phyloP scores from a whole-genome alignment of 2,888 invertebrate species.

The Timema podura region DNA sequence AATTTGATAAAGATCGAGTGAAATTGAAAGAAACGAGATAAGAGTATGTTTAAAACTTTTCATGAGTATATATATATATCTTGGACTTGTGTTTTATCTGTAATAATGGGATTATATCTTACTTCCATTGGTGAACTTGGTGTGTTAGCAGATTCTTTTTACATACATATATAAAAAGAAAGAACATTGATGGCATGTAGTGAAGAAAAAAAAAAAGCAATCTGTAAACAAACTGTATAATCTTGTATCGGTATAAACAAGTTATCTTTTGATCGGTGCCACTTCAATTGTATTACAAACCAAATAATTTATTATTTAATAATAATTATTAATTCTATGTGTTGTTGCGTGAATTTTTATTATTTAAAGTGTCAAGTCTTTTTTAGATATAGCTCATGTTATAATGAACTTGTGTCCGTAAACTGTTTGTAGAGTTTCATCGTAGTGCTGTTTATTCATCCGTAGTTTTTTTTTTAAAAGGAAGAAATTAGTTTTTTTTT shows the following conservation, averaged over 20 bases:
- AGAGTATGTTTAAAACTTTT: no score
- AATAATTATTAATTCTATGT: constrained; percentile 44
- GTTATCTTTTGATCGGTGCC: constrained; percentile 39
- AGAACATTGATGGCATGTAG: no score
- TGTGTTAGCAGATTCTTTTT: no score
- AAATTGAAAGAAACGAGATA: no score
- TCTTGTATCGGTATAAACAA: constrained; percentile 19
- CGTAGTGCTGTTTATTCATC: constrained; percentile 21
- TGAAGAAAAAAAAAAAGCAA: no score
- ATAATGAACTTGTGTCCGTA: constrained; percentile 20
- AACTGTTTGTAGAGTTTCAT: no score
- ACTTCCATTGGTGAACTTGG: no score
- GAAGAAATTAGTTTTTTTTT: constrained; percentile 10
- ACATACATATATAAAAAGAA: no score
- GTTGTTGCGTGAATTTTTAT: constrained; percentile 33
- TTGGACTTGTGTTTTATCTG: no score
- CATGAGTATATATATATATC: no score
- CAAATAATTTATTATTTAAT: constrained; percentile 49
- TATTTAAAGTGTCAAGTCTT: constrained; percentile 28
- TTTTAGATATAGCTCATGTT: constrained; percentile 25
- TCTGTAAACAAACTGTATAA: neutral
- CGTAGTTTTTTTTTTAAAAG: constrained; percentile 16
- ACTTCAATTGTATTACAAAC: constrained; percentile 48
- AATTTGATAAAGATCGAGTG: no score
- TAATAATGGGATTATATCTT: no score